These are phyloP conservation scores for Notiomystis cincta DNA, from an alignment of 2,113 vertebrate genomes.

Conservation along the genomic window DNA sequence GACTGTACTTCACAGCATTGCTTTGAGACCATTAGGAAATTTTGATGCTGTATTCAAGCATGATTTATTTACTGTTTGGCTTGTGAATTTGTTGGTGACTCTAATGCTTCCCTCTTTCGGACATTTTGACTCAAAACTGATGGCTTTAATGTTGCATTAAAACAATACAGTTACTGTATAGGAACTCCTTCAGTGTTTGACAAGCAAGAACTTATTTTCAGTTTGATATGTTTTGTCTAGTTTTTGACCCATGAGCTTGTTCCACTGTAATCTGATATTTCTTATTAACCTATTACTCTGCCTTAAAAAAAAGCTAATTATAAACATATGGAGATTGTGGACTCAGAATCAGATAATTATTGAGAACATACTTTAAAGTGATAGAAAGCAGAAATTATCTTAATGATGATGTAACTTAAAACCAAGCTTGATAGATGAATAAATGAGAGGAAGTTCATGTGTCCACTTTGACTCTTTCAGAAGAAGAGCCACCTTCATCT, in stretches of 20 bases:
- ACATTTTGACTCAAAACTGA: neutral
- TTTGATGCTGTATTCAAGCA: neutral
- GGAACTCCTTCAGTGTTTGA: constrained; percentile 10
- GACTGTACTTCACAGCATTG: neutral
- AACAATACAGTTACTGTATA: constrained; percentile 43
- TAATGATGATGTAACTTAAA: constrained; percentile 61
- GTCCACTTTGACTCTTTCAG: constrained; percentile 15
- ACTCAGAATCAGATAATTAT: constrained; percentile 53
- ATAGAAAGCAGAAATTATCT: constrained; percentile 65
- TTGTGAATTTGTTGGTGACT: neutral
- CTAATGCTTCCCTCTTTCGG: neutral
- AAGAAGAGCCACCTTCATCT: constrained; percentile 31
- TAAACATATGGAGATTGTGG: constrained; percentile 55
- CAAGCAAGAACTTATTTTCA: constrained; percentile 57
- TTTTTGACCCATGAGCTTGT: constrained; percentile 57
- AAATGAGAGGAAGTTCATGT: constrained; percentile 34
- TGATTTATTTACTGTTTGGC: neutral
- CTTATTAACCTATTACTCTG: constrained; percentile 63
- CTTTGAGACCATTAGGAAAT: neutral
- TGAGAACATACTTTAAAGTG: constrained; percentile 58
- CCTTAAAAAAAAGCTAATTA: constrained; percentile 54
- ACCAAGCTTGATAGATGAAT: constrained; percentile 59
- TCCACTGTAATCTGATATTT: constrained; percentile 65
- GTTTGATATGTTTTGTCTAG: constrained; percentile 64
- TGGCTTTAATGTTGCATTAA: neutral